Evolutionary conservation across 2,113 vertebrate genomes (phyloP).

Genomic region (Jacana jacana): DNA sequence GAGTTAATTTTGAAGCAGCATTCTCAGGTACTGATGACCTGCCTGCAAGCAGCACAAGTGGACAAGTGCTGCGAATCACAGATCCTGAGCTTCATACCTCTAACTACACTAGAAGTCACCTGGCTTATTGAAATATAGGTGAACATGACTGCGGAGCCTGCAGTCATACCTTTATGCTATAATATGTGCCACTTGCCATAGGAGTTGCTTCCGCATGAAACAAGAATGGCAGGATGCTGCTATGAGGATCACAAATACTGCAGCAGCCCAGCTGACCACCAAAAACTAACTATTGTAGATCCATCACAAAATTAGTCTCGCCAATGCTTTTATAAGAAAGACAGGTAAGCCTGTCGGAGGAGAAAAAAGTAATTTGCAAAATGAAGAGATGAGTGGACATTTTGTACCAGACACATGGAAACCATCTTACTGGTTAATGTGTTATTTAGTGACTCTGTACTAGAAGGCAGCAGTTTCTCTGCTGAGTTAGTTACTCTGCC

Average conservation of each 20-base stretch:
- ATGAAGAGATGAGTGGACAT: not conserved
- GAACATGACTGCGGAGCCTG: not conserved
- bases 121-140: not conserved
- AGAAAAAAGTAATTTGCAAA: not conserved
- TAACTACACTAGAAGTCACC: not conserved
- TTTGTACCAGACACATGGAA: not conserved
- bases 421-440: not conserved
- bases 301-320: not conserved
- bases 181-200: not conserved
- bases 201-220: not conserved
- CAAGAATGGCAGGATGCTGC: not conserved
- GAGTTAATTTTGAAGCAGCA: not conserved
- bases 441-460: not conserved
- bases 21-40: not conserved
- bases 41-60: not conserved
- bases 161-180: not conserved
- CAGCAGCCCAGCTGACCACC: not conserved
- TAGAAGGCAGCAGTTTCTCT: not conserved
- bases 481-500: not conserved
- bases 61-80: not conserved
- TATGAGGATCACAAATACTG: not conserved
- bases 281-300: not conserved
- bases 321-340: not conserved
- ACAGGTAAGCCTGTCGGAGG: not conserved
- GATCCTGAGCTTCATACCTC: not conserved